Base-by-base conservation (phyloP, 2,797 vertebrate species). In the Microctenopoma lineatum region DNA sequence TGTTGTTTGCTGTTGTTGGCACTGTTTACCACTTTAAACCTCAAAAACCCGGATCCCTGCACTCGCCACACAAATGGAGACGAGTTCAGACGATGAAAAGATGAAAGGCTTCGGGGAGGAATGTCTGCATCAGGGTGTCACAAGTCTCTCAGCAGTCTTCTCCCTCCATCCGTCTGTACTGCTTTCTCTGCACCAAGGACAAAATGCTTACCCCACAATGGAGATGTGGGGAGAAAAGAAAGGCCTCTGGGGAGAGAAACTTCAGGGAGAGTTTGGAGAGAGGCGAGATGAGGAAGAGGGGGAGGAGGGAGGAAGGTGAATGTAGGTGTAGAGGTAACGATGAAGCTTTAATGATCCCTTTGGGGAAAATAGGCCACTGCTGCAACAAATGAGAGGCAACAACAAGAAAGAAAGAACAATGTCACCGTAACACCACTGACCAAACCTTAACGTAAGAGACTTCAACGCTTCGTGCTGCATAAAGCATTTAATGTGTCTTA, bases 281-380 rank as follows among this genome's bases (percentile, higher is more conserved):
- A 64, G 77, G 87, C 75, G 70, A 87, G 84, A 87, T 2, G 55
- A 80, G 63, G 75, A 80, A 58, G 79, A 79, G 57, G 55, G 79
- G 63, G 60, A 79, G 64, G 61, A 73, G 66, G 65, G 70, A 67
- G 36, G 82, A 62, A 81, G 83, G 86, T 85, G 77, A 80, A 79
- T 70, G 84, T 86, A 81, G 84, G 86, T 84, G 86, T 75, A 45
- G 77, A 84, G 81, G 85, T 84, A 85, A 81, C 61, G 80, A 84
- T 85, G 73, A 81, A 79, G 84, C 79, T 89, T 79, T 90, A 90
- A 88, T 88, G 80, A 89, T 89, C 79, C 86, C 89, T 81, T 75
- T 85, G 84, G 87, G 84, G 73, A 87, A 84, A 86, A 84, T 84
- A 78, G 85, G 75, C 77, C 80, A 79, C 62, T 85, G 73, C 76